Base-by-base conservation (phyloP, 2,797 vertebrate genomes). In the Acipenser ruthenus region DNA sequence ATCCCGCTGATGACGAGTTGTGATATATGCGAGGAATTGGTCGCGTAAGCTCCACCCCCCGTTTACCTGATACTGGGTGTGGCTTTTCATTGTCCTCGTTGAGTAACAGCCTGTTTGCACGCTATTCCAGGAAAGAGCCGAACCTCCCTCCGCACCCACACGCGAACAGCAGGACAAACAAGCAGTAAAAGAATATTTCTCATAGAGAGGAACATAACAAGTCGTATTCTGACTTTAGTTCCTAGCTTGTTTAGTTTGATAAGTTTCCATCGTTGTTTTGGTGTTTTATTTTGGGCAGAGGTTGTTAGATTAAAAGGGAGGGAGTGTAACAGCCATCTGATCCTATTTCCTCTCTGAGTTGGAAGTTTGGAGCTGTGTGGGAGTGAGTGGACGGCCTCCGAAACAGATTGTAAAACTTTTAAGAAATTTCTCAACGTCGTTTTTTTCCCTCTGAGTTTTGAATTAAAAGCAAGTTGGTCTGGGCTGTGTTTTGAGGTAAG, bases 171-270 rank as follows among this genome's bases (percentile, higher is more conserved):
- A 12, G 62, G 10, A 18, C 13, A 58, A 10, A 62, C 6, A 49
- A 10, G 12, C 37, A 65, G 6, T 10, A 52, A 55, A 18, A 8
- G 10, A 47, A 69, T 51, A 6, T 48, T 48, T 60, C 37, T 9
- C 7, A 62, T n/a, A 50, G 7, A 8, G 1, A 6, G n/a, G 12
- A 64, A 63, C 10, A 15, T 51, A 52, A 50, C 50, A 52, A 64
- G 55, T 61, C 60, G 47, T 69, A 56, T 75, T 81, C 79, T 37
- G 23, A 37, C 23, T 4, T 77, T 75, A 77, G 77, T 63, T 74
- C 63, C 62, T 60, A 60, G 7, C 47, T 13, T 70, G 59, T 52
- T 53, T 50, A 69, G 49, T 13, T 60, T 53, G 49, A 69, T 6
- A 60, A 47, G 49, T 55, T 1, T 6, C 4, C 12, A 52, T 7